Evolutionary conservation across 2,113 vertebrate genomes (phyloP).

Genomic region (Macaca mulatta): DNA sequence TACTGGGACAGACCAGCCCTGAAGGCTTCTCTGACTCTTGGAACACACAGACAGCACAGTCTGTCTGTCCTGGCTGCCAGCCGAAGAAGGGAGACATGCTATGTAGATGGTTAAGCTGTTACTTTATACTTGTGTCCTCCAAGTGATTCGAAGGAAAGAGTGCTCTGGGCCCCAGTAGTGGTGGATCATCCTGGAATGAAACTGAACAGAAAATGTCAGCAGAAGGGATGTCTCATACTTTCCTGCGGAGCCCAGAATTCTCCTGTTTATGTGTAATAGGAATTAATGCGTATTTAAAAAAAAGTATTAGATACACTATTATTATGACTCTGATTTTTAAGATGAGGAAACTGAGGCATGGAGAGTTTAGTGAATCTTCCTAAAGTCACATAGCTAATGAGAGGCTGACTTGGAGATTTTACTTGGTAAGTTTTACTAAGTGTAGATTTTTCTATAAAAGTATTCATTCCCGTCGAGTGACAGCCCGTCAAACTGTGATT

Average conservation of each 20-base stretch:
- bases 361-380: not conserved
- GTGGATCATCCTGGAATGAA: not conserved
- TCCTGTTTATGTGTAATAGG: not conserved
- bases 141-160: not conserved
- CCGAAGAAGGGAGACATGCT: not conserved
- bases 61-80: not conserved
- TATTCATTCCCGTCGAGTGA: not conserved
- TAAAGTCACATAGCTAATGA: not conserved
- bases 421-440: not conserved
- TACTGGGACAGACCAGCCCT: not conserved
- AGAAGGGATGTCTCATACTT: not conserved
- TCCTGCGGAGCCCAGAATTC: not conserved
- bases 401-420: not conserved
- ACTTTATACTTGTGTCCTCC: not conserved
- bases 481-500: not conserved
- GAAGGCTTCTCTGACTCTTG: not conserved
- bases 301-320: not conserved
- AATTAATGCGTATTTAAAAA: not conserved
- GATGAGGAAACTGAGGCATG: not conserved
- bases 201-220: not conserved
- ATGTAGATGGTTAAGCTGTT: not conserved
- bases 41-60: not conserved
- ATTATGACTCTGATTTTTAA: not conserved
- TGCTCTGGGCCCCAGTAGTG: no score
- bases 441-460: not conserved